phyloP scores from a whole-genome alignment of 2,888 invertebrate genomes.

The Ochlodes sylvanus region DNA sequence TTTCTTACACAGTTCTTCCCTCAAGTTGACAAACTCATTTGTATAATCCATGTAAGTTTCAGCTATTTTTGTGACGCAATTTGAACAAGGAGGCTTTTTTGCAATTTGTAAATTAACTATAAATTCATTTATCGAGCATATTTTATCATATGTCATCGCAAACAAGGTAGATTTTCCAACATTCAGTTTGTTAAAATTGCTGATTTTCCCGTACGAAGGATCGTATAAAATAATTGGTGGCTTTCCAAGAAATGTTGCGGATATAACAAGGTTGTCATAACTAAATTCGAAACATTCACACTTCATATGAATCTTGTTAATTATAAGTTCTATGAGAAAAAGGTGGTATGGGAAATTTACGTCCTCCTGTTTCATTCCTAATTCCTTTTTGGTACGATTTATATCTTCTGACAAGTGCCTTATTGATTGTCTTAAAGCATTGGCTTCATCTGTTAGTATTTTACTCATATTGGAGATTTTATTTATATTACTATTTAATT shows the following conservation, averaged over 20 bases:
- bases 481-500: slow-evolving; percentile 62
- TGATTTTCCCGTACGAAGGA: slow-evolving; percentile 68
- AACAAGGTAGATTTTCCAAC: slow-evolving; percentile 76
- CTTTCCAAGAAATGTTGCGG: slow-evolving; percentile 73
- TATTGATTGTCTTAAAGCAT: slow-evolving; percentile 70
- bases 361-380: slow-evolving; percentile 53
- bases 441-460: slow-evolving; percentile 72
- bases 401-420: slow-evolving; percentile 69
- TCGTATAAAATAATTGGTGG: slow-evolving; percentile 72
- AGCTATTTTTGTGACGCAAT: slow-evolving; percentile 70
- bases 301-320: slow-evolving; percentile 80
- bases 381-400: slow-evolving; percentile 63
- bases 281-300: slow-evolving; percentile 79
- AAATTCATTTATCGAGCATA: slow-evolving; percentile 71
- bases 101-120: slow-evolving; percentile 64
- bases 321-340: slow-evolving; percentile 74
- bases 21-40: slow-evolving; percentile 62
- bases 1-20: slow-evolving; percentile 72
- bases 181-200: slow-evolving; percentile 67
- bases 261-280: slow-evolving; percentile 72
- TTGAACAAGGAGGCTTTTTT: slow-evolving; percentile 75
- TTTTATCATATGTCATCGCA: slow-evolving; percentile 80
- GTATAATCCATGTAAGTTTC: slow-evolving; percentile 73
- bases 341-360: slow-evolving; percentile 76
- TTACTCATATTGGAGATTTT: slow-evolving; percentile 74